Base-by-base conservation (phyloP, 2,888 invertebrate genomes). In the Quadroppia sp. region DNA sequence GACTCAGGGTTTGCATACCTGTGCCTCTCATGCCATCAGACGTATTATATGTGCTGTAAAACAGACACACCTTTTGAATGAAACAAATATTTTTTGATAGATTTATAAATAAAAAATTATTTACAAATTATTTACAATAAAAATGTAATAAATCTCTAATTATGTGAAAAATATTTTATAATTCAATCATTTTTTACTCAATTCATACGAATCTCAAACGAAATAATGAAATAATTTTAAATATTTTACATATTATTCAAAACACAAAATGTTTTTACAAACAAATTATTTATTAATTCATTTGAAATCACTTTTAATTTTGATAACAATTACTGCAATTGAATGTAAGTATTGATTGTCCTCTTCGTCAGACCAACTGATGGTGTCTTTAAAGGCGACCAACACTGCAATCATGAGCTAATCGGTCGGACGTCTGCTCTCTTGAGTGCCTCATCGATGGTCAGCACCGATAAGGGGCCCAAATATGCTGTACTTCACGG, bases 401-500 rank as follows among this genome's bases (percentile, higher is more conserved):
- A 36, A 36, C 17, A 64, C 30, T 64, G 64, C 40, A 64, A 64
- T 36, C n/a, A 64, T n/a, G 64, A 64, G n/a, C 64, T 64, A n/a
- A 36, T 64, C 11, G 64, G 64, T n/a, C 64, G 64, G 64, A 64
- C 64, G 32, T 64, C 64, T 20, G 71, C 71, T 23, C 59, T 32
- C 40, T 42, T 74, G 53, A 71, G 42, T 36, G 48, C 74, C 28
- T 74, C 74, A 15, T 71, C 71, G 6, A 42, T 64, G 20, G 59
- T 74, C 40, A 71, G 71, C 28, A 30, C 71, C 59, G 74, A 74
- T 40, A 74, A 71, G 23, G 45, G 45, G 32, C 71, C 74, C 20
- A 48, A 71, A 32, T 71, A 36, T 67, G 74, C 59, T 71, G 59
- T 74, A 30, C 74, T 74, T 45, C 74, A 74, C 53, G 74, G 74